Base-by-base conservation (phyloP, 1,140 invertebrate genomes). In the Galendromus occidentalis region DNA sequence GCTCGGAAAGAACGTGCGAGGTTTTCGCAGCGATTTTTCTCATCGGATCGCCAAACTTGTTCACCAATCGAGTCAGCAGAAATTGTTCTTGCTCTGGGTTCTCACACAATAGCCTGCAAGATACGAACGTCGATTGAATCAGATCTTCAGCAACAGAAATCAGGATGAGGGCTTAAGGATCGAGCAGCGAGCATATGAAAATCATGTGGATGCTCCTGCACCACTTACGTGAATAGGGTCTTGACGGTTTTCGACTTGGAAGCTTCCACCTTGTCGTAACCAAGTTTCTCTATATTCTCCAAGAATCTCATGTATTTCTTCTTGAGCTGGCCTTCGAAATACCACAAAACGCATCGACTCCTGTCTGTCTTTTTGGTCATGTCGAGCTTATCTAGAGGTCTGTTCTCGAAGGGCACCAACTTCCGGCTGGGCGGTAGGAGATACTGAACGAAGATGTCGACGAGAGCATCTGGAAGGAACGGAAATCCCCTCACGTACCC, bases 41-140 rank as follows among this genome's bases (percentile, higher is more conserved):
- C 1, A 82, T 80, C 1, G 93, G 91, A 78, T 98, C 93, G 44
- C 94, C 94, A 17, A 98, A 78, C 78, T 98, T 98, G 72, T 98
- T 98, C 0, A 96, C 84, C 28, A 98, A 75, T 71, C 85, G 81
- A 0, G 81, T 79, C 2, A 98, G 74, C 28, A 97, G 74, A 72
- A 79, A 77, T 69, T 85, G 82, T 75, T 97, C 92, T 75, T 91
- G 85, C 75, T 96, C 92, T 0, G 88, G 82, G 74, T 91, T 87
- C 64, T 81, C 82, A 64, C 82, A 81, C 14, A 98, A 75, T 7
- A 98, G 74, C 69, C 88, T 84, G 44, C 83, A 84, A 75, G 94
- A 83, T 0, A 73, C 70, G 42, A 44, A 44, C 42, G 42, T n/a
- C n/a, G n/a, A n/a, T n/a, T n/a, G n/a, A n/a, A n/a, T n/a, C n/a